Evolutionary conservation across 2,113 vertebrate species (phyloP).

Genomic region (Campylomormyrus numenius): DNA sequence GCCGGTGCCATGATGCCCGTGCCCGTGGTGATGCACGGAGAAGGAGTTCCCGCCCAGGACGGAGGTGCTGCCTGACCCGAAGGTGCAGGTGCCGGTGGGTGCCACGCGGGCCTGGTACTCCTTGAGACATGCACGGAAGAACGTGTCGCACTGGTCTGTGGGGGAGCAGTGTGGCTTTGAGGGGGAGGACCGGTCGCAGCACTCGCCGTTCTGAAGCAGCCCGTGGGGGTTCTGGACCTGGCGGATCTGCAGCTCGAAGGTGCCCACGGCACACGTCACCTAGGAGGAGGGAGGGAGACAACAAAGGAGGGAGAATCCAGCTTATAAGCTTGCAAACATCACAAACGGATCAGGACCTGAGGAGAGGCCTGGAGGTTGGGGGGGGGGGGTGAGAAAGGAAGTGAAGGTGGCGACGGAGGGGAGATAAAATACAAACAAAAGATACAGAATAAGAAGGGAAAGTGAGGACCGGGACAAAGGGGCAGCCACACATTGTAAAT

Average conservation of each 20-base stretch:
- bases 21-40: slow-evolving; percentile 42
- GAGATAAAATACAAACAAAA: not conserved
- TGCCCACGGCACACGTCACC: slow-evolving; percentile 54
- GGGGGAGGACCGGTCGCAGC: slow-evolving; percentile 57
- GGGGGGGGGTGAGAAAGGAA: not conserved
- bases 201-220: slow-evolving; percentile 56
- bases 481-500: not conserved
- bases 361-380: not conserved
- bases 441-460: not conserved
- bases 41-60: slow-evolving; percentile 65
- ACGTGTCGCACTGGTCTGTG: slow-evolving; percentile 61
- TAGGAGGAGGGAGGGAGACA: slow-evolving; percentile 29
- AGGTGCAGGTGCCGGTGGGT: slow-evolving; percentile 58
- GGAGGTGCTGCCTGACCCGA: slow-evolving; percentile 54
- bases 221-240: slow-evolving; percentile 60
- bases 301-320: not conserved
- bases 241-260: slow-evolving; percentile 67
- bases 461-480: not conserved
- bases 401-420: not conserved
- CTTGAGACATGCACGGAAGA: slow-evolving; percentile 69
- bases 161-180: slow-evolving; percentile 51
- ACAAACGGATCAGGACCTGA: not conserved
- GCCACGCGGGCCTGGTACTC: slow-evolving; percentile 67
- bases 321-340: not conserved
- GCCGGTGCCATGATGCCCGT: not conserved